These are phyloP conservation scores for Prolemur simus DNA, from an alignment of 2,113 vertebrate genomes.

Conservation along the genomic window DNA sequence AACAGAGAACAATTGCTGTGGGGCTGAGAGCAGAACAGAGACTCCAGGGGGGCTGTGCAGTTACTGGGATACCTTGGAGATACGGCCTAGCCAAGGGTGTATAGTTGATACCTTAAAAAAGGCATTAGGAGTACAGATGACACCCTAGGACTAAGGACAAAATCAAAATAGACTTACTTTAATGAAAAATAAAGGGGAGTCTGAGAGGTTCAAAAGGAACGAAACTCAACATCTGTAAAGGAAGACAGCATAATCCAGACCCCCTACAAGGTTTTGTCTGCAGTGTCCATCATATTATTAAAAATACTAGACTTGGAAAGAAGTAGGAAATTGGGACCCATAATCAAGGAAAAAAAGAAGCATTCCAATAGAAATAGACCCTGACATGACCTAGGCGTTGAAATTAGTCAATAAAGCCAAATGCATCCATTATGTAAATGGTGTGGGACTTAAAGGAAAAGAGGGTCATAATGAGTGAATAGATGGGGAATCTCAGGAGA, in stretches of 20 bases:
- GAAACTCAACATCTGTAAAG: background rate
- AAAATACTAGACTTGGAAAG: background rate
- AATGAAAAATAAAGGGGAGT: background rate
- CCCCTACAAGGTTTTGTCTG: background rate
- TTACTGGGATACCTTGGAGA: background rate
- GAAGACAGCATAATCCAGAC: background rate
- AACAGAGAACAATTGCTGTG: fast-evolving
- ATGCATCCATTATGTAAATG: background rate
- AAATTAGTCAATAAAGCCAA: background rate
- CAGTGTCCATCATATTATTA: background rate
- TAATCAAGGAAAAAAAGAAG: background rate
- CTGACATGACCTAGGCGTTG: background rate
- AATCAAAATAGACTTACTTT: background rate
- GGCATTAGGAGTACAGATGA: background rate
- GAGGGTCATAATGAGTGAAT: background rate
- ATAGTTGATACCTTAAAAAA: background rate
- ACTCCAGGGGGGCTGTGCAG: background rate
- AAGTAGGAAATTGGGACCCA: background rate
- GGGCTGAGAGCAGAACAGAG: background rate
- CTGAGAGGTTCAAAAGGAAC: background rate
- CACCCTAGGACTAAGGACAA: background rate
- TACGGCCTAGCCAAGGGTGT: too few relatives aligned
- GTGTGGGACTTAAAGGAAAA: slow-evolving; percentile 8
- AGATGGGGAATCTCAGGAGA: background rate
- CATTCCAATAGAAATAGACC: background rate